These are phyloP conservation scores for Platycheirus albimanus DNA, from an alignment of 2,888 invertebrate genomes.

Conservation along the genomic window DNA sequence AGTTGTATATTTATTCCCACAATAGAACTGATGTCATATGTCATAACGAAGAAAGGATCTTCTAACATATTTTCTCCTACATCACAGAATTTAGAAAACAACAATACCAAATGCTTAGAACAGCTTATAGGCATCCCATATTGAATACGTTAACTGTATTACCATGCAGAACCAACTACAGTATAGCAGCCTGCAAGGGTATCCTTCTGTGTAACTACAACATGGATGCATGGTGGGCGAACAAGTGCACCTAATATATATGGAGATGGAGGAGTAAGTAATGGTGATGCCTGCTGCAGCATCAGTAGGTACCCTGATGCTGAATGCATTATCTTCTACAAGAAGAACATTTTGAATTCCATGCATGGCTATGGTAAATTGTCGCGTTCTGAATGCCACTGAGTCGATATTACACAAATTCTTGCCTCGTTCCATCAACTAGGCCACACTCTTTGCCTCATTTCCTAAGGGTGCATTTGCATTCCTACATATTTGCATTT, in stretches of 20 bases:
- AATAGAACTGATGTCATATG: conserved; percentile 56
- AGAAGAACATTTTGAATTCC: conserved; percentile 61
- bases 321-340: conserved; percentile 16
- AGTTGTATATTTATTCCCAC: conserved; percentile 49
- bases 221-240: too few species aligned
- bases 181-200: not conserved
- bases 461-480: too few species aligned
- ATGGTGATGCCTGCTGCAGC: too few species aligned
- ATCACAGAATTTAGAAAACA: conserved; percentile 7
- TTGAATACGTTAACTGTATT: conserved; percentile 42
- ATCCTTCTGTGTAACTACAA: not conserved
- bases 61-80: not conserved
- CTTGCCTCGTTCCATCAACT: not conserved
- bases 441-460: too few species aligned
- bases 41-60: conserved; percentile 45
- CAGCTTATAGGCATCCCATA: conserved; percentile 41
- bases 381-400: conserved; percentile 48
- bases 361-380: conserved; percentile 61
- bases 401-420: conserved; percentile 41
- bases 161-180: not conserved
- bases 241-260: too few species aligned
- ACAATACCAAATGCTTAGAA: conserved; percentile 9
- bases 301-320: conserved; percentile 2
- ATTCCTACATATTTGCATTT: not conserved
- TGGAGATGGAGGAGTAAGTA: too few species aligned